Percentiles rank a stretch among this genome's conserved stretches.
These are phyloP conservation scores for Somateria mollissima DNA, from an alignment of 2,797 vertebrate genomes.

Conservation along the genomic window DNA sequence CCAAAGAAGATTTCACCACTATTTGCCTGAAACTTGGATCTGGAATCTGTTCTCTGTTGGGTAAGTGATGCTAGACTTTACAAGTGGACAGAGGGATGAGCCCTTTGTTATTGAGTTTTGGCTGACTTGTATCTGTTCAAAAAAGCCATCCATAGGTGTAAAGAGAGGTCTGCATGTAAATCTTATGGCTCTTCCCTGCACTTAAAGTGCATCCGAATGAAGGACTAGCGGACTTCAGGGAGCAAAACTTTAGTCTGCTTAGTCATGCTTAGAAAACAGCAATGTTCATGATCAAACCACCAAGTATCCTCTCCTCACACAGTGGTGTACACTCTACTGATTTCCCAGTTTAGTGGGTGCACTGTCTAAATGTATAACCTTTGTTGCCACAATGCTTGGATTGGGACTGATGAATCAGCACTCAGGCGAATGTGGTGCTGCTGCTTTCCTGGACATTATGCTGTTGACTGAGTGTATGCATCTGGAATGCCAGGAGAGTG, in stretches of 20 bases:
- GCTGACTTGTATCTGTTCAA: neutral
- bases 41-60: slow-evolving; percentile 84
- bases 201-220: neutral
- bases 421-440: neutral
- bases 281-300: neutral
- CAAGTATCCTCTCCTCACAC: neutral
- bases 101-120: neutral
- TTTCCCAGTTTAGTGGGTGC: neutral
- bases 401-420: neutral
- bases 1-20: slow-evolving; percentile 65
- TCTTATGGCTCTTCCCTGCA: neutral
- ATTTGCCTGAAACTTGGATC: slow-evolving; percentile 88
- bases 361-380: neutral
- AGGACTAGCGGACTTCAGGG: neutral
- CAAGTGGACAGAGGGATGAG: neutral
- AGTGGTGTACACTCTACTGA: neutral
- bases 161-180: neutral
- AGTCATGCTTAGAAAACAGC: neutral
- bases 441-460: neutral
- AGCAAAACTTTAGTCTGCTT: neutral
- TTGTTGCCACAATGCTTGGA: neutral
- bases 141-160: neutral
- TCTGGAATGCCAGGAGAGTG: neutral
- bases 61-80: slow-evolving; percentile 57
- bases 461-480: neutral